Percentiles rank a stretch among this genome's conserved stretches.
Evolutionary conservation across 2,113 vertebrate species (phyloP).

Genomic region (Crypturellus undulatus): DNA sequence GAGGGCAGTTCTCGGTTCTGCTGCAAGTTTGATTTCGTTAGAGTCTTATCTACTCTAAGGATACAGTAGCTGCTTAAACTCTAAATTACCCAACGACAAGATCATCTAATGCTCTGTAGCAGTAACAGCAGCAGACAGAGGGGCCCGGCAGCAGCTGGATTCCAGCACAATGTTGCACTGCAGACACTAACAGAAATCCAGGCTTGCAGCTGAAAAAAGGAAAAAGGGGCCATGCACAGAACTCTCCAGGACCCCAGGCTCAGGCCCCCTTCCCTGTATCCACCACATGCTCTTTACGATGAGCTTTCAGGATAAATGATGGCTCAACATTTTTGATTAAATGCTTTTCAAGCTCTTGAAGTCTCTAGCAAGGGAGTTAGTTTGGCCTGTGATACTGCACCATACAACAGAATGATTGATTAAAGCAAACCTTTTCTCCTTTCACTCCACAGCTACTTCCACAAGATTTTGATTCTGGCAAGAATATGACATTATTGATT

Average conservation of each 20-base stretch:
- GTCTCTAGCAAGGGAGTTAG: conserved; percentile 66
- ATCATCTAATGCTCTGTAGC: not conserved
- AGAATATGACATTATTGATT: conserved; percentile 81
- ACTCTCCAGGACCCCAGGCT: not conserved
- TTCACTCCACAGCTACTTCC: conserved; percentile 70
- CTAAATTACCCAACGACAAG: not conserved
- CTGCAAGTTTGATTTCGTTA: not conserved
- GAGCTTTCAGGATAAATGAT: conserved; percentile 45
- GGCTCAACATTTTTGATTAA: conserved; percentile 72
- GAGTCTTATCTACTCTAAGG: not conserved
- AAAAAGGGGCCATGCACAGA: not conserved
- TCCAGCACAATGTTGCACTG: rapidly evolving
- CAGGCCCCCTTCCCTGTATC: not conserved
- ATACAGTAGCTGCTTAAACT: not conserved
- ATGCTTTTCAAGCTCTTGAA: conserved; percentile 71
- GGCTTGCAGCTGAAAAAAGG: not conserved
- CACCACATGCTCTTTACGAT: not conserved
- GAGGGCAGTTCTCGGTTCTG: not conserved
- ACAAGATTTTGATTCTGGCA: conserved; percentile 75
- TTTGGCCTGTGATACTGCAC: conserved; percentile 44
- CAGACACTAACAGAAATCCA: not conserved
- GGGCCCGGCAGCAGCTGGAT: not conserved
- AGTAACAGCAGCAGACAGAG: not conserved
- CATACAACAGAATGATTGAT: conserved; percentile 57
- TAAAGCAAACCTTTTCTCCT: conserved; percentile 52